Evolutionary conservation across 1,140 invertebrate species (phyloP), one percentile per base, ranked within the genome.

Genomic region (Mya arenaria): DNA sequence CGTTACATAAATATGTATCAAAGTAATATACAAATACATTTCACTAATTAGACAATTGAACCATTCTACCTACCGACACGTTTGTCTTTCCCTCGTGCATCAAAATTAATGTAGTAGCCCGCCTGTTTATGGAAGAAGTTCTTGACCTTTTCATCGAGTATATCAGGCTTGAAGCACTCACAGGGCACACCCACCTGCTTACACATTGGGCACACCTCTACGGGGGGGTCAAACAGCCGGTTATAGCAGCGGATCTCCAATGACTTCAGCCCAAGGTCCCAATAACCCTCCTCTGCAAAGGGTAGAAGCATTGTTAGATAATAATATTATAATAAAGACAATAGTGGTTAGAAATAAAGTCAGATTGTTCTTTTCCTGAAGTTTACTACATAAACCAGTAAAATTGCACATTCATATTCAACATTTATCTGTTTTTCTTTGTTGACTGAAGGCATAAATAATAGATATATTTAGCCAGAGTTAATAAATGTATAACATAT

Each of bases 121-220:
- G n/a, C n/a, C n/a, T n/a, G n/a, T n/a, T n/a, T n/a, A n/a, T n/a
- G n/a, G n/a, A n/a, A n/a, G n/a, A n/a, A n/a, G n/a, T n/a, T n/a
- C n/a, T n/a, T n/a, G 32, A 73, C 44, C 56, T 65, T 65, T 62
- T 68, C 41, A 32, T 63, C 37, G 19, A 82, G 37, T 65, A 30
- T 34, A 34, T 34, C 3, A 63, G 39, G 25, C 39, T 71, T 63
- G 37, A 73, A 32, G 68, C 60, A 72, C 37, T 32, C 17, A 65
- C 66, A 56, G 4, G 37, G 28, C 58, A 72, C 15, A 23, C 71
- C 69, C n/a, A 36, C 28, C 30, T 28, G 65, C 23, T 82, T 60
- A 52, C 62, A 66, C 25, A 25, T 44, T 28, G 68, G 44, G 28
- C 56, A 63, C 66, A 52, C 36, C 56, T 56, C 36, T 23, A 28